Base-by-base conservation (phyloP, 2,113 vertebrate species). In the Dicaeum eximium region DNA sequence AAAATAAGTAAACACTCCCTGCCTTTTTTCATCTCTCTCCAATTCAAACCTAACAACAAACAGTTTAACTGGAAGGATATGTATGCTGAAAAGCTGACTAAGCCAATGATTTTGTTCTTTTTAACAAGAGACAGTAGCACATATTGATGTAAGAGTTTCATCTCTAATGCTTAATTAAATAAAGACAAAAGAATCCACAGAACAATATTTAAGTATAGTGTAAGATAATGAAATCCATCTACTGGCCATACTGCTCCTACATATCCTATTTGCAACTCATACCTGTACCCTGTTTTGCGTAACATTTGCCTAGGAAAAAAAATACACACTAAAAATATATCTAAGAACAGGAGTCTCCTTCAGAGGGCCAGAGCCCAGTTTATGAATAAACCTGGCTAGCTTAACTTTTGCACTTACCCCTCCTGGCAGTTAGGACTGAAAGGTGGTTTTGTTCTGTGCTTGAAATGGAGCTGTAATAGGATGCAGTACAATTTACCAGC, bases 401-500 rank as follows among this genome's bases (percentile, higher is more conserved):
- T 40, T 66, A 90, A 44, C 31, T 69, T 42, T 69, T 4, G 1
- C 44, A 79, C 51, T 86, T 90, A 62, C 22, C n/a, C 72, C 30
- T 92, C 27, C 38, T 15, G 58, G 69, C 31, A 50, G 50, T 86
- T 91, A 72, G 61, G n/a, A 62, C 4, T 66, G 69, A 79, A 89
- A 89, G n/a, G 19, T 80, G 57, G 38, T 61, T 84, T 94, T 88
- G 75, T 73, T 88, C 64, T 65, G 18, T 8, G 24, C 53, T 90
- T 91, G 80, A 62, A 93, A 86, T 53, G 61, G 90, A 92, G 73
- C 67, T 78, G 45, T 66, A 65, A 93, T 50, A 94, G 78, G 57
- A 96, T 50, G 88, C 70, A 92, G 62, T 80, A 82, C 71, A 89
- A 95, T 94, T 88, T 78, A 88, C 74, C 93, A 90, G 85, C 72